These are phyloP conservation scores for Listrodromus nycthemerus DNA, from an alignment of 2,888 invertebrate species.

Conservation along the genomic window DNA sequence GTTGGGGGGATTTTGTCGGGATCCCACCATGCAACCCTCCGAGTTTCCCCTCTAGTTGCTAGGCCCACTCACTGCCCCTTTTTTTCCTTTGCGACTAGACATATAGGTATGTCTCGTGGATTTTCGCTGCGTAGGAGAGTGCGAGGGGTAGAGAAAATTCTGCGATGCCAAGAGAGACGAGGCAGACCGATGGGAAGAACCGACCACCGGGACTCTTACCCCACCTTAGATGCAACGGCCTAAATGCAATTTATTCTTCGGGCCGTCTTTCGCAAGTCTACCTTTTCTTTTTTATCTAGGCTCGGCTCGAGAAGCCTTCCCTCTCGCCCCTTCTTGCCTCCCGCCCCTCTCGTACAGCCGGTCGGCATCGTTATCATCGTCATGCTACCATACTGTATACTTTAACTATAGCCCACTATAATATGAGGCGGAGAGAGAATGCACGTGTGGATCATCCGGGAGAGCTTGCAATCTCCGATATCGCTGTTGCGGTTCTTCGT, in stretches of 20 bases:
- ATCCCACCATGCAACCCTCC: constrained; percentile 36
- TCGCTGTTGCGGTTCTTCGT: constrained; percentile 55
- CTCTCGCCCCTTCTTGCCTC: background rate
- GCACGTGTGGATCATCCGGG: constrained; percentile 62
- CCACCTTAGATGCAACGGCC: constrained; percentile 81
- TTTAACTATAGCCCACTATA: constrained; percentile 27
- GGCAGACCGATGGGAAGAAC: constrained; percentile 51
- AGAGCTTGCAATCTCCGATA: constrained; percentile 71
- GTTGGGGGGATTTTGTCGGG: constrained; percentile 3
- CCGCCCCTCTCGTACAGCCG: constrained; percentile 8
- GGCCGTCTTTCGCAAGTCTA: constrained; percentile 60
- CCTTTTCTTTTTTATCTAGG: constrained; percentile 69
- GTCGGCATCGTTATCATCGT: constrained; percentile 56
- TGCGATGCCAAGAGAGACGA: constrained; percentile 6
- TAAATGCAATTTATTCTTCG: constrained; percentile 82
- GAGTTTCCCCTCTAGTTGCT: constrained; percentile 80
- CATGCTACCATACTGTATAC: constrained; percentile 41
- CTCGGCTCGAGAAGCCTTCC: constrained; percentile 19
- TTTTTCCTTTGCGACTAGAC: constrained; percentile 76
- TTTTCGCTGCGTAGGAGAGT: constrained; percentile 40
- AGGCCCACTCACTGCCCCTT: constrained; percentile 79
- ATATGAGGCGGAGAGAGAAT: constrained; percentile 39
- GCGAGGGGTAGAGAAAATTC: constrained; percentile 15
- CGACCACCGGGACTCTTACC: constrained; percentile 74
- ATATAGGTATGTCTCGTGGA: constrained; percentile 64